phyloP scores from a whole-genome alignment of 2,113 vertebrate species.

The Cryptoleucopteryx plumbea region DNA sequence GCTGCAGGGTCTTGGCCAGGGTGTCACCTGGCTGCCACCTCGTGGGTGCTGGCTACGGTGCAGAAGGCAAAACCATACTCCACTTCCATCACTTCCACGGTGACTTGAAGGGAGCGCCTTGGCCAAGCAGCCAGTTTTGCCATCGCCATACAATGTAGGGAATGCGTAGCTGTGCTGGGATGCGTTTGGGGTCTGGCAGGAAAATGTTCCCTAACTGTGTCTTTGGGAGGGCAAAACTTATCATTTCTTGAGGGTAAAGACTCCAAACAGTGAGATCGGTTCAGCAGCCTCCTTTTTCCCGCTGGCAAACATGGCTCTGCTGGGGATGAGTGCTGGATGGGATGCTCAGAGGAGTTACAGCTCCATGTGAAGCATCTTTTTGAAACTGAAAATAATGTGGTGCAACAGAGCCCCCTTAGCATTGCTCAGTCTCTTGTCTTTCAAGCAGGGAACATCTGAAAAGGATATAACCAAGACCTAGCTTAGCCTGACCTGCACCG shows the following conservation, averaged over 20 bases:
- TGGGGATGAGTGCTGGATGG: not conserved
- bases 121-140: not conserved
- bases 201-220: not conserved
- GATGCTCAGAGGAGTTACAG: not conserved
- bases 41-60: constrained; percentile 2
- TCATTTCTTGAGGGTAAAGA: not conserved
- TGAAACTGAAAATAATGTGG: not conserved
- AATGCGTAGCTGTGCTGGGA: fast-evolving
- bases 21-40: constrained; percentile 57
- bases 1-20: not conserved
- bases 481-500: not conserved
- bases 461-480: not conserved
- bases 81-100: fast-evolving
- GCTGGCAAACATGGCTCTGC: not conserved
- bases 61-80: not conserved
- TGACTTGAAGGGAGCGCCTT: not conserved
- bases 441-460: not conserved
- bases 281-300: not conserved
- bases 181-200: not conserved
- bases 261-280: fast-evolving
- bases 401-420: not conserved
- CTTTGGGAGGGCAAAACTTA: not conserved
- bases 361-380: not conserved
- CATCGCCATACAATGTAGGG: not conserved
- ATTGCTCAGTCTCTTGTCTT: not conserved